A percentile compares a stretch with the other conserved stretches of the same genome.
phyloP scores from a whole-genome alignment of 2,113 vertebrate species.

The Serilophus lunatus region DNA sequence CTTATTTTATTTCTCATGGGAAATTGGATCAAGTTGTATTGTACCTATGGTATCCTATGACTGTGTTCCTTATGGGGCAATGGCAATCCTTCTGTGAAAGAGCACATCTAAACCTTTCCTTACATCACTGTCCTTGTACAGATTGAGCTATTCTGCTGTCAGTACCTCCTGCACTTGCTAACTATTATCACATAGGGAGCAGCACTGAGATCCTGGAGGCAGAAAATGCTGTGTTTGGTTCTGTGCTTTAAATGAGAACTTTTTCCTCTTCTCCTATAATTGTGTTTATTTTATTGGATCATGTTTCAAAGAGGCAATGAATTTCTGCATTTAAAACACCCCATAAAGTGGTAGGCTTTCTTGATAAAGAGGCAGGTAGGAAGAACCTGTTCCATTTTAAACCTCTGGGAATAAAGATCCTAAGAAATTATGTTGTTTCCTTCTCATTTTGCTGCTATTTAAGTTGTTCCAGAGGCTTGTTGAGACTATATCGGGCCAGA shows the following conservation, averaged over 20 bases:
- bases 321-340: not conserved
- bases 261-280: not conserved
- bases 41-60: not conserved
- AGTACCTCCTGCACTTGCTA: not conserved
- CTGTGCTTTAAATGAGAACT: not conserved
- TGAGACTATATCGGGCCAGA: not conserved
- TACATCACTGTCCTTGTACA: not conserved
- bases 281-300: not conserved
- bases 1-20: not conserved
- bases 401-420: not conserved
- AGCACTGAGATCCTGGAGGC: not conserved
- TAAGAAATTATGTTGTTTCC: not conserved
- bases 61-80: rapidly evolving
- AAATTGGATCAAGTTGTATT: not conserved
- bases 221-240: not conserved
- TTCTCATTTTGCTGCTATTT: not conserved
- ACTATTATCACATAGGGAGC: rapidly evolving
- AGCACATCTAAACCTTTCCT: not conserved
- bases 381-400: not conserved
- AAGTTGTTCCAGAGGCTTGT: not conserved
- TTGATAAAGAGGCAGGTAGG: not conserved
- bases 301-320: not conserved
- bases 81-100: not conserved
- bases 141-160: not conserved
- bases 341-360: not conserved